Conservation (phyloP, 2,888 invertebrate genomes). For the Limenitis camilla region DNA sequence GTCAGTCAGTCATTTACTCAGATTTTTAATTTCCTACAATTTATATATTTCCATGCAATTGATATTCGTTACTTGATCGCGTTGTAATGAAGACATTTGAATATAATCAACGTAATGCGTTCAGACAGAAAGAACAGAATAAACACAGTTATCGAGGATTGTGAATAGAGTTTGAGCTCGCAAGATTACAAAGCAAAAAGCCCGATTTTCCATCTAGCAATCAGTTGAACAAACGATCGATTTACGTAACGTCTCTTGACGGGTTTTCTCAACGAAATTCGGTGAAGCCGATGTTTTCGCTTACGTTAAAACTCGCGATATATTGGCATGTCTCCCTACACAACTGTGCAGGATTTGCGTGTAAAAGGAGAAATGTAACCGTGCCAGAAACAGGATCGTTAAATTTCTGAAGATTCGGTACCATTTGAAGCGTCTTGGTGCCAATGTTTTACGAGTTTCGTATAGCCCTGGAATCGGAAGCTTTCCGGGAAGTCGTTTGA, state of each 20-base stretch:
- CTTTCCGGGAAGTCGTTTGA: constrained; percentile 55
- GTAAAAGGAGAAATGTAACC: constrained; percentile 57
- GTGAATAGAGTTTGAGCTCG: constrained; percentile 27
- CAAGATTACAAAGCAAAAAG: constrained; percentile 49
- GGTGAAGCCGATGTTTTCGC: constrained; percentile 42
- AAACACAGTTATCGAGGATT: constrained; percentile 12
- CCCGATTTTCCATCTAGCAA: constrained; percentile 55
- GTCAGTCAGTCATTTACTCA: no score
- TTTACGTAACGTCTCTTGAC: constrained; percentile 55
- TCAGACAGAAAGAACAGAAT: constrained; percentile 8
- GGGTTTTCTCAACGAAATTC: constrained; percentile 41
- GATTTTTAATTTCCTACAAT: no score
- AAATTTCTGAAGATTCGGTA: constrained; percentile 52
- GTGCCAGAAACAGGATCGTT: constrained; percentile 55
- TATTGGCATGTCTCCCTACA: constrained; percentile 49
- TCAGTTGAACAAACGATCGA: constrained; percentile 63
- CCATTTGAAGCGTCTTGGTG: constrained; percentile 43
- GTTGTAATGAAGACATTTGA: constrained; percentile 1
- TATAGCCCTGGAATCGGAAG: constrained; percentile 56
- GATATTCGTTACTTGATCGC: neutral
- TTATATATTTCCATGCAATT: neutral
- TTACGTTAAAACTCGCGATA: constrained; percentile 46
- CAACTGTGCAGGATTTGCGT: constrained; percentile 53
- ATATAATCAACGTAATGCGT: constrained; percentile 7
- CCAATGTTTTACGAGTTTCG: constrained; percentile 62